These are phyloP conservation scores for Ctenoplectra terminalis DNA, from an alignment of 1,140 invertebrate species.

Conservation along the genomic window DNA sequence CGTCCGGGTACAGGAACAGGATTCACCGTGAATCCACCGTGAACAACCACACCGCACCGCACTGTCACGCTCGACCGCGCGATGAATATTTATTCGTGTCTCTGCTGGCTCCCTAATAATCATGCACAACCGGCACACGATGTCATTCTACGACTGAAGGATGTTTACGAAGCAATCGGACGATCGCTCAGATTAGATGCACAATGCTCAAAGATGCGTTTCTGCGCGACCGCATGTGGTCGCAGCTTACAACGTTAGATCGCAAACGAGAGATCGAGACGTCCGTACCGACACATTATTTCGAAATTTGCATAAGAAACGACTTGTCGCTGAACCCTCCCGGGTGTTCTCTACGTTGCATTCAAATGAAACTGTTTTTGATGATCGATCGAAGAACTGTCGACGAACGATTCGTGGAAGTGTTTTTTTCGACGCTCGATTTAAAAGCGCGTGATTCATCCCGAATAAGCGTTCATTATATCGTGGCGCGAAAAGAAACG, in stretches of 20 bases:
- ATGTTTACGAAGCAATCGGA: slow-evolving; percentile 38
- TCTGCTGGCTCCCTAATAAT: slow-evolving; percentile 14
- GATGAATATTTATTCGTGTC: slow-evolving; percentile 56
- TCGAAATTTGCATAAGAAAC: slow-evolving; percentile 25
- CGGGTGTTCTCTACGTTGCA: background rate
- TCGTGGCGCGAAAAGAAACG: background rate
- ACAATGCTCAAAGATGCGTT: background rate
- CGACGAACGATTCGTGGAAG: background rate
- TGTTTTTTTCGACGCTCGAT: background rate
- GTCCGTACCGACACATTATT: background rate
- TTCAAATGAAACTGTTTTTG: background rate
- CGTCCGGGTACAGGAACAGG: slow-evolving; percentile 10
- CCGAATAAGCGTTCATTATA: background rate
- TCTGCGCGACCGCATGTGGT: background rate
- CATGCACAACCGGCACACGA: background rate
- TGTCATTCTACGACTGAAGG: slow-evolving; percentile 3
- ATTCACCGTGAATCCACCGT: background rate
- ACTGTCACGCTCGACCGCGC: background rate
- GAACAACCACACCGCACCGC: background rate
- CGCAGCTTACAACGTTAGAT: background rate
- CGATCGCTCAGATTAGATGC: background rate
- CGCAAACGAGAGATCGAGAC: background rate
- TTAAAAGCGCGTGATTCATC: background rate
- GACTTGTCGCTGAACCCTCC: background rate
- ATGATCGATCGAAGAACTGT: background rate